Evolutionary conservation across 2,797 vertebrate genomes (phyloP), one percentile per base, ranked within the genome.

Genomic region (Poeciliopsis paucimaculata): DNA sequence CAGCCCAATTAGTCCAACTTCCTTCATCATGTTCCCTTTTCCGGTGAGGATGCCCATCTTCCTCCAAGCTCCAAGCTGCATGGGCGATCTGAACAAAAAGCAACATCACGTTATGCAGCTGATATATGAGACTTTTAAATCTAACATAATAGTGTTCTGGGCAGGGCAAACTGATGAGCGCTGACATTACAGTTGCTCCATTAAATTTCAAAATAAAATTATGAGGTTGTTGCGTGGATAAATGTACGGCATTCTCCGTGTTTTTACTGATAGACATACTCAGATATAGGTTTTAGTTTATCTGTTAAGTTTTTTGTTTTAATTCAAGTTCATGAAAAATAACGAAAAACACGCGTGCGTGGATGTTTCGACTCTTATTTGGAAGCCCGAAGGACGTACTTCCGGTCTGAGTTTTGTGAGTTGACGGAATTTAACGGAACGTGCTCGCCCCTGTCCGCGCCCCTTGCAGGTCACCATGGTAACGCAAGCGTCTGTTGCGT

Each of bases 1-100:
- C 20, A 89, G 60, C 81, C 90, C 88, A 76, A 93, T 60, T 31
- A 92, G 75, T 85, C 81, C 90, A 87, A 90, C 57, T 85, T 82
- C 90, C 51, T 74, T 78, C 91, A 94, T 94, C 7, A 55, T 90
- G 53, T 34, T 76, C 28, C n/a, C 39, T 55, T 77, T 55, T 26
- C 6, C 20, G 62, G 70, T 66, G 76, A 45, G 73, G 39, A 23
- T 76, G 41, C 45, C n/a, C 15, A 20, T 7, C 20, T 41, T 47
- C 2, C 28, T 80, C 84, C 75, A 72, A 13, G 82, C 45, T 12
- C 80, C 78, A 39, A 4, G 72, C 55, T 0, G 76, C 43, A 75
- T 28, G 74, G 78, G 74, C 84, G 66, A 83, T 85, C 70, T 72
- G 66, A 74, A 51, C 82, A 74, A 76, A 85, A 79, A 71, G 46